Evolutionary conservation across 2,888 invertebrate species (phyloP), one percentile per base, ranked within the genome.

Genomic region (Unio delphinus): DNA sequence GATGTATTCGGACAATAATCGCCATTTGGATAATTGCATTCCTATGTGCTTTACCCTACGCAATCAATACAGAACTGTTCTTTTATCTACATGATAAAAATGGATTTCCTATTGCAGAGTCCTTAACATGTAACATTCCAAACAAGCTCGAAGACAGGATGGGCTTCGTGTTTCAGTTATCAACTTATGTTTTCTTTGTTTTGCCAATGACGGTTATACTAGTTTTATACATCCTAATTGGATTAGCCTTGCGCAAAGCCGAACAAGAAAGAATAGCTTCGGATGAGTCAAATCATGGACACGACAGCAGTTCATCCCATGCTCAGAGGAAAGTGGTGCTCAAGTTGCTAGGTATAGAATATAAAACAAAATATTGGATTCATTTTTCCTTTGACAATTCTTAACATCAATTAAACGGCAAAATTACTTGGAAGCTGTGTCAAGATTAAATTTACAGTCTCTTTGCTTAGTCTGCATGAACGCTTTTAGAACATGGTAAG

Each of bases 141-240:
- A 68, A 61, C 17, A 64, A 78, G 55, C 83, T 82, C 72, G 69
- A 80, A 61, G 67, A 71, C 1, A 73, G 67, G n/a, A 87, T 87
- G 85, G 75, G 73, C 8, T 73, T 78, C 26, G 73, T 96, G 5
- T 93, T 95, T 85, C 95, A 96, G 88, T 88, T 95, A 56, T 95
- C 96, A 87, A 94, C 94, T 78, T 92, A 95, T 72, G 91, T 95
- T 78, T 96, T 96, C 90, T 97, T 97, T 91, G 92, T 96, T 67
- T 90, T 94, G 30, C 94, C 94, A 0, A 92, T 94, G 89, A 79
- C 94, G 4, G 90, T 95, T 30, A 94, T 97, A 83, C 92, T 94
- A 74, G 92, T 95, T 34, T 92, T 96, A 57, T 97, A 97, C 90
- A 73, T 87, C 7, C 66, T 84, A 68, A 88, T 89, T 55, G 87